Conservation (phyloP, 2,888 invertebrate genomes). For the Perizoma affinitatum region DNA sequence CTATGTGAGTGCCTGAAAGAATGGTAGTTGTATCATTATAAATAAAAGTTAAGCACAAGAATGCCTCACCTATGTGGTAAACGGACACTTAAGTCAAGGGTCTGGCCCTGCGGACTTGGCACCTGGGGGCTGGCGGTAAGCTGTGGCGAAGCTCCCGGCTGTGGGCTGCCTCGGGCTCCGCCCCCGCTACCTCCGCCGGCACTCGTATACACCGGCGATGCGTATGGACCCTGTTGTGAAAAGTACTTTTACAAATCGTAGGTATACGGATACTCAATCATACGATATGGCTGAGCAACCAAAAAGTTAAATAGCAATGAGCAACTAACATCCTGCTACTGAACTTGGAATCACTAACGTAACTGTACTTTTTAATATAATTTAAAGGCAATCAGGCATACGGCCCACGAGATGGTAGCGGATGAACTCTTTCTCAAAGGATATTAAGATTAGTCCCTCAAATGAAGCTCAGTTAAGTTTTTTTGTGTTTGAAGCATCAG, state of each 20-base stretch:
- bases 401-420: too few species aligned
- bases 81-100: conserved; percentile 94
- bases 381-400: too few species aligned
- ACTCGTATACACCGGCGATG: conserved; percentile 90
- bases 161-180: conserved; percentile 91
- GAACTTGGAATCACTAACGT: conserved; percentile 15
- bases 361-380: not conserved
- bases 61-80: conserved; percentile 91
- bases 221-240: conserved; percentile 88
- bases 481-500: conserved; percentile 14
- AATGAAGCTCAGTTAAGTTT: not conserved
- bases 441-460: conserved; percentile 8
- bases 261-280: conserved; percentile 27
- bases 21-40: not conserved
- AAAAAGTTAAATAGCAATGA: conserved; percentile 29
- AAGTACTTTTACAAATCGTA: conserved; percentile 53
- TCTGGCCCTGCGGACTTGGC: conserved; percentile 95
- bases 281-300: conserved; percentile 28
- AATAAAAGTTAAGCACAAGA: conserved; percentile 11
- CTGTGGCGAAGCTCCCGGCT: conserved; percentile 92
- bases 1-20: not conserved
- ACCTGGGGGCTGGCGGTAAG: conserved; percentile 94
- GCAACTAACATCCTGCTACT: conserved; percentile 25
- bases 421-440: too few species aligned
- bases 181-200: conserved; percentile 89